Base-by-base conservation (phyloP, 2,888 invertebrate genomes). In the Chrysolina haemoptera region DNA sequence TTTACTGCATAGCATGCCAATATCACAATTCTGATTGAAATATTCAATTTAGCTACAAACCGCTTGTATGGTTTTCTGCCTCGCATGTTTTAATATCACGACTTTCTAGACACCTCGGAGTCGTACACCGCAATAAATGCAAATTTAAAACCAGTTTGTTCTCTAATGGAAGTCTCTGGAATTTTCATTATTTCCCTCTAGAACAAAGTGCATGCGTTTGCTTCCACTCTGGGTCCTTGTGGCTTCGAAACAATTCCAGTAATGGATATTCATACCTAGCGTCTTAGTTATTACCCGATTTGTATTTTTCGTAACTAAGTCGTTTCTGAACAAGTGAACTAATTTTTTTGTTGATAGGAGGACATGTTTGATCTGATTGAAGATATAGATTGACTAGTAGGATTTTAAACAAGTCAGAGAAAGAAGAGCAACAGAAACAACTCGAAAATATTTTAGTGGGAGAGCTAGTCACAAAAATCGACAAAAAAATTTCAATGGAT, bases 181-280 rank as follows among this genome's bases (percentile, higher is more conserved):
- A 59, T 59, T 59, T 59, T 59, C 35, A 59, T 59, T 59, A 59
- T 59, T 59, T 9, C 22, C n/a, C 59, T n/a, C n/a, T 35, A 35
- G 59, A 59, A 59, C n/a, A 59, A n/a, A 59, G 59, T 59, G 59
- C 59, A 59, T 35, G 18, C 27, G 35, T 22, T 27, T 59, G 22
- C 27, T 59, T n/a, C 27, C 35, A 27, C 59, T 59, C n/a, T 27
- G 27, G 6, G 27, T 16, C n/a, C 35, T 35, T 27, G 59, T 35
- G 27, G 59, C 16, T 59, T 27, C 12, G n/a, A 35, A 59, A 59
- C 59, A 59, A 59, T 59, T 59, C 10, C n/a, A 35, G 22, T 59
- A 8, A 59, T 59, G 59, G 27, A 59, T 59, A 59, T 59, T 59
- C 35, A 59, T 59, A 59, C 27, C 59, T 35, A n/a, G 27, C 59